Percentiles rank a stretch among this genome's conserved stretches.
These are phyloP conservation scores for Gallinago nigripennis DNA, from an alignment of 2,797 vertebrate genomes.

Conservation along the genomic window DNA sequence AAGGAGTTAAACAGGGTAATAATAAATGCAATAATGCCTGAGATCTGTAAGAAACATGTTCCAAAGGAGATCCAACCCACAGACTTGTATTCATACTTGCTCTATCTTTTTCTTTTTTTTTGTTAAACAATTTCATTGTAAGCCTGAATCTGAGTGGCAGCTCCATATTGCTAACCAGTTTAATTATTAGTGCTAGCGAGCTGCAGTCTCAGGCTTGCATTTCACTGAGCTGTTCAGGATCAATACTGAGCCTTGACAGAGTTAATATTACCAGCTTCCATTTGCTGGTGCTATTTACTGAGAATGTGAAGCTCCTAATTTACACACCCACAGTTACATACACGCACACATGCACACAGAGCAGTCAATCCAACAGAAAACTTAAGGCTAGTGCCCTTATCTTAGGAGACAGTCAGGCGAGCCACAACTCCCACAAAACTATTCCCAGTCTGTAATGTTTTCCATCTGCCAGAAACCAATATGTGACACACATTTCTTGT, in stretches of 20 bases:
- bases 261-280: conserved; percentile 67
- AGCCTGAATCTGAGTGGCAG: conserved; percentile 54
- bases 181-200: conserved; percentile 60
- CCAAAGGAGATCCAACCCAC: not conserved
- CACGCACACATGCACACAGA: not conserved
- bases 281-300: conserved; percentile 65
- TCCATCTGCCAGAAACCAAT: conserved; percentile 42
- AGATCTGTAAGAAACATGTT: not conserved
- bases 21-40: conserved; percentile 28
- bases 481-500: conserved; percentile 5
- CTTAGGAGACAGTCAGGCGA: conserved; percentile 32
- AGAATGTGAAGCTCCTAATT: conserved; percentile 54
- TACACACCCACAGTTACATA: conserved; percentile 9
- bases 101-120: not conserved
- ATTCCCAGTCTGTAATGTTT: conserved; percentile 33
- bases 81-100: not conserved
- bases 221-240: conserved; percentile 49
- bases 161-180: conserved; percentile 68
- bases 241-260: conserved; percentile 66
- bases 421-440: conserved; percentile 50
- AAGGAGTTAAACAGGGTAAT: conserved; percentile 15
- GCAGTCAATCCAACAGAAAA: conserved; percentile 49
- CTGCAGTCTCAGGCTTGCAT: conserved; percentile 46
- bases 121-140: conserved; percentile 35
- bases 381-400: conserved; percentile 40